These are phyloP conservation scores for Anoplophora glabripennis DNA, from an alignment of 1,140 invertebrate species.

Conservation along the genomic window DNA sequence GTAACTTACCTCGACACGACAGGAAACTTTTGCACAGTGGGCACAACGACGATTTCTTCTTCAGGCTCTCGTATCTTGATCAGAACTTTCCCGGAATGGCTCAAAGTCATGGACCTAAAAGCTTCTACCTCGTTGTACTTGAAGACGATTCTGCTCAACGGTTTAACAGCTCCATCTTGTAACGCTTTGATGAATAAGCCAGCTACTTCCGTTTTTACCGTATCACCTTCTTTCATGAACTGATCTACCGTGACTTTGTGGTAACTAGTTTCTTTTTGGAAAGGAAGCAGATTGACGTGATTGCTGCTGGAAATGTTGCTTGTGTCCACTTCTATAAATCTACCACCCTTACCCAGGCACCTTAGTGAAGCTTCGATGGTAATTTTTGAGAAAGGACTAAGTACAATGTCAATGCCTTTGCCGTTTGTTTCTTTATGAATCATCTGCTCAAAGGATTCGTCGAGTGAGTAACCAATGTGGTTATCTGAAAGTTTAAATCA, in stretches of 20 bases:
- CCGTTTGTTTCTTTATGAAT: constrained; percentile 61
- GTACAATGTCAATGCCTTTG: constrained; percentile 70
- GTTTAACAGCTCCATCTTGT: constrained; percentile 51
- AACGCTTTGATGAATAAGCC: constrained; percentile 5
- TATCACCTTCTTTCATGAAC: constrained; percentile 50
- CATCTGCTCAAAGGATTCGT: constrained; percentile 68
- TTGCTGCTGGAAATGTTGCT: constrained; percentile 68
- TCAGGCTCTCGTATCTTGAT: constrained; percentile 63
- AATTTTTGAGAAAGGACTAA: constrained; percentile 77
- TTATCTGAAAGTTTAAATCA: constrained; percentile 27
- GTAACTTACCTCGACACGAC: constrained; percentile 16
- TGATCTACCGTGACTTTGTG: constrained; percentile 84
- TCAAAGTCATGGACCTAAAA: constrained; percentile 74
- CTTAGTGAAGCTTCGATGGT: constrained; percentile 75
- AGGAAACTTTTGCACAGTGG: not conserved
- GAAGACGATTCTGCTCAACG: constrained; percentile 61
- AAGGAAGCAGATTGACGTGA: constrained; percentile 67
- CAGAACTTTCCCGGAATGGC: constrained; percentile 83
- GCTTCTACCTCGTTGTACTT: constrained; percentile 61
- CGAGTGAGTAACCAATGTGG: constrained; percentile 71
- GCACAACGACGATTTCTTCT: not conserved
- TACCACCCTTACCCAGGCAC: constrained; percentile 66
- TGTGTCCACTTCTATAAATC: constrained; percentile 78
- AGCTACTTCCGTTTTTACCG: too few relatives aligned
- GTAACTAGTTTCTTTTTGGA: constrained; percentile 82